Base-by-base conservation (phyloP, 2,797 vertebrate genomes). In the Prunella strophiata region DNA sequence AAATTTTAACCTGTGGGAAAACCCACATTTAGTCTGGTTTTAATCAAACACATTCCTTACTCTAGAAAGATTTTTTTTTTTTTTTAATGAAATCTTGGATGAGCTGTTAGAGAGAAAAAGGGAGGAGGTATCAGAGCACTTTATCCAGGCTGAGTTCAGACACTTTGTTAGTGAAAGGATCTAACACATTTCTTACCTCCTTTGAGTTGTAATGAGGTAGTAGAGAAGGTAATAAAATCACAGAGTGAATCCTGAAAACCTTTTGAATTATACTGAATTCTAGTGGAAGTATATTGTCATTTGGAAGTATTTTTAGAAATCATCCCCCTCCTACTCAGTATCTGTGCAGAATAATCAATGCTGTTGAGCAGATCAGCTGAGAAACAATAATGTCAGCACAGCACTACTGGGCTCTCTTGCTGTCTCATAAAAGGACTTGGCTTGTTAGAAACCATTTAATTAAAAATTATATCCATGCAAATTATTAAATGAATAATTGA, bases 401-500 rank as follows among this genome's bases (percentile, higher is more conserved):
- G 51, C 36, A 26, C 43, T 30, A 1, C 43, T 54, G 3, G 6
- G 42, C 34, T 74, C 84, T 58, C 21, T 34, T 73, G 57, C 84
- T 67, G 3, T 32, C 50, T 93, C 58, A 36, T 72, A 42, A 67
- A 89, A 62, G 38, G 25, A 52, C 19, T 84, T 81, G 45, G 13
- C 52, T 92, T 59, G 14, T 79, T 82, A 79, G 66, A 67, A 94
- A 34, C 4, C 25, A 61, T 67, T 93, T 81, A 75, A 91, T 95
- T 88, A 88, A 94, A 90, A 81, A 57, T 23, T 77, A 55, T 58
- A 47, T 42, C 54, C 36, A 72, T 67, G 61, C 36, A 93, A 89
- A 82, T 73, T 73, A 76, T 84, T 86, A 65, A 78, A 73, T 80
- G 11, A 77, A 43, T 77, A 84, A 85, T 47, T 96, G 75, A 57